Evolutionary conservation across 2,888 invertebrate species (phyloP), one percentile per base, ranked within the genome.

Genomic region (Brenthis daphne): DNA sequence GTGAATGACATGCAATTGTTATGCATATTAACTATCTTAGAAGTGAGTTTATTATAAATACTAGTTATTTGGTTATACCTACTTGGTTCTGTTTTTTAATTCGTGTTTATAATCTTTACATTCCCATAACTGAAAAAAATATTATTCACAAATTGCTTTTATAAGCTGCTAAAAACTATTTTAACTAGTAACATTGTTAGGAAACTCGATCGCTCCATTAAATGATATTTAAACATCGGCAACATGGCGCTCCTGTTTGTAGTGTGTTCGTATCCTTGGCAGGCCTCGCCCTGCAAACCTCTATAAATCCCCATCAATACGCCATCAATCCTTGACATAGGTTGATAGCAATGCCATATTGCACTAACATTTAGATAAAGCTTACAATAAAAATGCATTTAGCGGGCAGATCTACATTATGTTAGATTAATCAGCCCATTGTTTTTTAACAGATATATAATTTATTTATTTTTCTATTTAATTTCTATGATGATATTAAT

Each of bases 221-320:
- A 82, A 80, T 80, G 78, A 77, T 78, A 83, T 79, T 85, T 82
- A 86, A 87, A 87, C 85, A 86, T 75, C 77, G 76, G 76, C 77
- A 76, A 74, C 79, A 82, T 82, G 84, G 85, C 92, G 85, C 92
- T 86, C 90, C 92, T 84, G 80, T 77, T 76, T 75, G 74, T 70
- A 69, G 75, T 81, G 78, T 87, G 77, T 83, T 64, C 86, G 82
- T 80, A 88, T 87, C 90, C 88, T 88, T 85, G 84, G 80, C 83
- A 85, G 81, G 83, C 80, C 90, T 83, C 80, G 76, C 74, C 77
- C 80, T 70, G 69, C 74, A 78, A 79, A 82, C 81, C 82, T 80
- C 88, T 82, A 90, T 90, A 90, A 90, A 90, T 90, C 85, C 82
- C 85, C 88, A 88, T 88, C 88, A 87, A 82, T 79, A 75, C 79